These are phyloP conservation scores for Chlorodrepanis virens DNA, from an alignment of 2,113 vertebrate species.

Conservation along the genomic window DNA sequence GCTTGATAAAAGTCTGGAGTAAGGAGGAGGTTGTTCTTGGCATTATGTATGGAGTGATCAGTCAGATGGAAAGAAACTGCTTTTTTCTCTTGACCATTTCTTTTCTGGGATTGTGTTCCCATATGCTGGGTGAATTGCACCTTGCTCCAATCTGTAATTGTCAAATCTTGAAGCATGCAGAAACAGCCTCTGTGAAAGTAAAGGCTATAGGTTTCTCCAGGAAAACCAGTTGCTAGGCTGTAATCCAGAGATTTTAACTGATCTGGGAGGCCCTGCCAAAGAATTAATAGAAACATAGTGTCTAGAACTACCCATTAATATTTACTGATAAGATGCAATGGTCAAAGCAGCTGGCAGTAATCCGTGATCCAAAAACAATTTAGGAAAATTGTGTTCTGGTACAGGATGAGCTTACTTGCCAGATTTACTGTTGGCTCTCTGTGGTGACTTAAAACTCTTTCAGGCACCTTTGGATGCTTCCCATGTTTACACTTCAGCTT, in stretches of 20 bases:
- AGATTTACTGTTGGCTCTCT: not conserved
- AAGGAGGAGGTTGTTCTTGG: not conserved
- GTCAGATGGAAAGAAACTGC: not conserved
- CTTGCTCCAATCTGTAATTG: not conserved
- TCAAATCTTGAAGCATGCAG: not conserved
- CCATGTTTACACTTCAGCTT: not conserved
- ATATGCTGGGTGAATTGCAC: not conserved
- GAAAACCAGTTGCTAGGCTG: not conserved
- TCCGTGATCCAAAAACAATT: not conserved
- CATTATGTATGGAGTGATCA: rapidly evolving
- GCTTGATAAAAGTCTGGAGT: not conserved
- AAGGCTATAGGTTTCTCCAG: not conserved
- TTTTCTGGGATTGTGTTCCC: not conserved
- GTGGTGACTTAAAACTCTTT: not conserved
- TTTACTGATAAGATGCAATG: not conserved
- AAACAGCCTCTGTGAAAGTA: not conserved
- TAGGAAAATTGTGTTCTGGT: not conserved
- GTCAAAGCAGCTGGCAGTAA: not conserved
- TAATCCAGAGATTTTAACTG: not conserved
- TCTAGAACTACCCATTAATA: not conserved
- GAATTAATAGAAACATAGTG: not conserved
- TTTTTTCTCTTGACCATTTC: not conserved
- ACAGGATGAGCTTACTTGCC: not conserved
- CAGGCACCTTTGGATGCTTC: not conserved
- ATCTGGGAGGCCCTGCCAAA: not conserved